Conservation (phyloP, 2,888 invertebrate species). For the Copidosoma aretas region DNA sequence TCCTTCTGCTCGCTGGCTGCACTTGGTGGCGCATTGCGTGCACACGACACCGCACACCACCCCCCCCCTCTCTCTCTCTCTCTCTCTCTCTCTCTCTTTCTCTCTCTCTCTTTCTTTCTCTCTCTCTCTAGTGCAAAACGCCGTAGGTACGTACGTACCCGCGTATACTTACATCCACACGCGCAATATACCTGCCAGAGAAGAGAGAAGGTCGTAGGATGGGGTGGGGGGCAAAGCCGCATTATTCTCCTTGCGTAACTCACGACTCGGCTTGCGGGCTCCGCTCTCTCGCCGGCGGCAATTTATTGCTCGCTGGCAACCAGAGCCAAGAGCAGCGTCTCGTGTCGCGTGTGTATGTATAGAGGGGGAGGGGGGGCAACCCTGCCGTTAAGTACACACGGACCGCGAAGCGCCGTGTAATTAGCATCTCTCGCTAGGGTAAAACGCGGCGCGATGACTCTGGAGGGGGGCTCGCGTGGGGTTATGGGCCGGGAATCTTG, state of each 20-base stretch:
- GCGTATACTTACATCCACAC: background rate
- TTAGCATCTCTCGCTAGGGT: slow-evolving; percentile 46
- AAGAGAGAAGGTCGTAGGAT: no score
- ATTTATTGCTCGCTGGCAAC: slow-evolving; percentile 49
- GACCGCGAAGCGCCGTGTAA: slow-evolving; percentile 51
- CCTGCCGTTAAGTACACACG: slow-evolving; percentile 49
- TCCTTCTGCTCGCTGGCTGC: background rate
- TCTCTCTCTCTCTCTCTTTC: background rate
- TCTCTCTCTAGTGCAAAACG: background rate
- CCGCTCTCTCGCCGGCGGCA: slow-evolving; percentile 45
- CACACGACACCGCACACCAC: background rate
- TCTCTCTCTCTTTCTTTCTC: background rate
- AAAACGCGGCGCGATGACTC: slow-evolving; percentile 46
- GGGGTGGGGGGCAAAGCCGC: slow-evolving; percentile 26
- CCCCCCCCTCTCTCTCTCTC: background rate
- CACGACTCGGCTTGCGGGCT: slow-evolving; percentile 26
- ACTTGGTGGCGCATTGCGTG: background rate
- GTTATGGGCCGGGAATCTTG: no score
- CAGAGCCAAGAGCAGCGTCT: slow-evolving; percentile 6
- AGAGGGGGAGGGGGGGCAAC: slow-evolving; percentile 28
- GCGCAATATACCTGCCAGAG: no score
- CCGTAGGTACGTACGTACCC: background rate
- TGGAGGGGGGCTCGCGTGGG: no score
- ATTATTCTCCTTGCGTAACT: slow-evolving; percentile 53
- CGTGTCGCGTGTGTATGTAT: no score